These are phyloP conservation scores for Brachylomia viminalis DNA, from an alignment of 2,888 invertebrate genomes.

Conservation along the genomic window DNA sequence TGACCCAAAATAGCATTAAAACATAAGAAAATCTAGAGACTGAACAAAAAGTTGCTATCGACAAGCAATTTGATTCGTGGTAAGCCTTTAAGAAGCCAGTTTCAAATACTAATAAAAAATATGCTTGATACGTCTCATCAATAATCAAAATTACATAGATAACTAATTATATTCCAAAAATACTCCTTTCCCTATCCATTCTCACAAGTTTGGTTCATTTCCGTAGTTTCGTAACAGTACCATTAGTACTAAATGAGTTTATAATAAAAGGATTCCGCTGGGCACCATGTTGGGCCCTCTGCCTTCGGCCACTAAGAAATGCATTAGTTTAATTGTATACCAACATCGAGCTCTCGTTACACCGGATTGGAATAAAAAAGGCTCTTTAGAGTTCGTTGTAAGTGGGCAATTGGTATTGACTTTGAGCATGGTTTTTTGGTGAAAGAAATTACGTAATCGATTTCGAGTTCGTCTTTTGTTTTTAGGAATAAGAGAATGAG, in stretches of 20 bases:
- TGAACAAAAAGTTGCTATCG: background rate
- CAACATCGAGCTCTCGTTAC: conserved; percentile 78
- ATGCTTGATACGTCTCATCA: background rate
- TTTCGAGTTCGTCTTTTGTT: conserved; percentile 12
- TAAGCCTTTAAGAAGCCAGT: background rate
- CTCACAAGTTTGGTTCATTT: conserved; percentile 24
- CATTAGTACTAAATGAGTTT: conserved; percentile 83
- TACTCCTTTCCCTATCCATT: conserved; percentile 11
- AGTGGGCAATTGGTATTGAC: conserved; percentile 21
- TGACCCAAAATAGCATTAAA: background rate
- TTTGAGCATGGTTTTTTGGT: conserved; percentile 20
- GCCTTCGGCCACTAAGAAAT: conserved; percentile 72
- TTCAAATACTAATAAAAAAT: background rate
- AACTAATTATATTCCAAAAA: conserved; percentile 5
- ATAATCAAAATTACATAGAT: conserved; percentile 3
- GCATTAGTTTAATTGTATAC: conserved; percentile 84
- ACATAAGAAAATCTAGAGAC: background rate
- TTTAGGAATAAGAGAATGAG: background rate
- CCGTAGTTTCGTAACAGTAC: conserved; percentile 66
- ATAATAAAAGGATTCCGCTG: conserved; percentile 80
- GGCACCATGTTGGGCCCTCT: conserved; percentile 25
- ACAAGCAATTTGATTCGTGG: background rate
- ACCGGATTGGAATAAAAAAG: conserved; percentile 59
- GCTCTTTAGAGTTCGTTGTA: conserved; percentile 44
- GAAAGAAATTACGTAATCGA: conserved; percentile 22